Conservation (phyloP, 2,888 invertebrate genomes). For the Amiota communis region DNA sequence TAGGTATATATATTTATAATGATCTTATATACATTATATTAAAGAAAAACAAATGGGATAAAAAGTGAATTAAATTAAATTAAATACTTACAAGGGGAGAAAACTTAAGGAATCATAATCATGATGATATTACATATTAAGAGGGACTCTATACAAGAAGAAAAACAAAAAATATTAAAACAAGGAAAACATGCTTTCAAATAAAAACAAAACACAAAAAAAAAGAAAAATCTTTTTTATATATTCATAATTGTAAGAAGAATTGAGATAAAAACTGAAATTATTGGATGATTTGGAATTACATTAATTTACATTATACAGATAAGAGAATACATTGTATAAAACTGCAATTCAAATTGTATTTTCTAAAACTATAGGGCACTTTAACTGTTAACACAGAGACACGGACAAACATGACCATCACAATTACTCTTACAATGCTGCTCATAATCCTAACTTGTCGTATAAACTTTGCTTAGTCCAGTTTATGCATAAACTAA, state of each 20-base stretch:
- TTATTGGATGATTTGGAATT: no score
- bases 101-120: slow-evolving; percentile 43
- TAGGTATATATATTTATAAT: slow-evolving; percentile 34
- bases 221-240: slow-evolving; percentile 21
- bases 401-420: no score
- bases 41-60: slow-evolving; percentile 39
- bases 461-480: no score
- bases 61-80: no score
- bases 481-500: no score
- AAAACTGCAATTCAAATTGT: no score
- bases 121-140: slow-evolving; percentile 56
- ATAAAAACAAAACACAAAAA: slow-evolving; percentile 46
- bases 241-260: not conserved
- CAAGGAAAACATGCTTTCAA: slow-evolving; percentile 50
- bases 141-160: slow-evolving; percentile 48
- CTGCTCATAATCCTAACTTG: no score
- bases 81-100: slow-evolving; percentile 10
- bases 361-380: no score
- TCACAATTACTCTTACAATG: no score
- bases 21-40: slow-evolving; percentile 13
- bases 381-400: no score
- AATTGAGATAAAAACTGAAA: not conserved
- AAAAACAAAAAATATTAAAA: slow-evolving; percentile 29
- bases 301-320: no score
- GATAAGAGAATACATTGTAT: no score